phyloP scores from a whole-genome alignment of 2,888 invertebrate species.

The Romanomermis culicivorax region DNA sequence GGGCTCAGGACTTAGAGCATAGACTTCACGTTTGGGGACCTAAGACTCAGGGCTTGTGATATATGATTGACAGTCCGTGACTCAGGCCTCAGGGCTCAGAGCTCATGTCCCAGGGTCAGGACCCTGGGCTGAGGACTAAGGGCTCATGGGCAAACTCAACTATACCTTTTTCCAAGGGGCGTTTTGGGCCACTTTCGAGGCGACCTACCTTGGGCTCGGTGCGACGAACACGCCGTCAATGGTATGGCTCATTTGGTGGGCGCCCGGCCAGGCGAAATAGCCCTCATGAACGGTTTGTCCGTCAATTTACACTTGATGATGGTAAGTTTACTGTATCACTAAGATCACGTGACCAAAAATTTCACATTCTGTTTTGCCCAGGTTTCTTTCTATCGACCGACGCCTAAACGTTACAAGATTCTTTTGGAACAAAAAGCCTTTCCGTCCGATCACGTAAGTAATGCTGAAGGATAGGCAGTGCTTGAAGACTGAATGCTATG shows the following conservation, averaged over 20 bases:
- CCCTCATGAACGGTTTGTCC: conserved; percentile 38
- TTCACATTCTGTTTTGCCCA: conserved; percentile 19
- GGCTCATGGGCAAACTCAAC: too few relatives aligned
- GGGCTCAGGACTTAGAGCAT: too few relatives aligned
- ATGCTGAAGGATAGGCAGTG: too few relatives aligned
- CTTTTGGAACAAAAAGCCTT: conserved; percentile 38
- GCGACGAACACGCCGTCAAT: conserved; percentile 30
- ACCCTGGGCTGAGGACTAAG: too few relatives aligned
- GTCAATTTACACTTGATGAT: conserved; percentile 39
- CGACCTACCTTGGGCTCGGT: conserved; percentile 32
- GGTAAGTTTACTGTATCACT: conserved; percentile 21
- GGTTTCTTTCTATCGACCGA: conserved; percentile 39
- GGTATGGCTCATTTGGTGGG: conserved; percentile 32
- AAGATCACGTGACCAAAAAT: conserved; percentile 1
- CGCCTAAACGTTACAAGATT: conserved; percentile 34
- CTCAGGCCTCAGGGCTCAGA: too few relatives aligned
- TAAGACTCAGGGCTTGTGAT: too few relatives aligned
- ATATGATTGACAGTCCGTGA: too few relatives aligned
- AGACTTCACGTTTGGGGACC: too few relatives aligned
- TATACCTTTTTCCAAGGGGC: conserved; percentile 22
- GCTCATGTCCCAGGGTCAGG: too few relatives aligned
- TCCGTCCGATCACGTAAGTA: conserved; percentile 37
- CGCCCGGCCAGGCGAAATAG: conserved; percentile 33
- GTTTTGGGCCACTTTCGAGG: conserved; percentile 30
- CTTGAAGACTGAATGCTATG: too few relatives aligned